Conservation (phyloP, 2,113 vertebrate genomes). For the Sterrhoptilus dennistouni region DNA sequence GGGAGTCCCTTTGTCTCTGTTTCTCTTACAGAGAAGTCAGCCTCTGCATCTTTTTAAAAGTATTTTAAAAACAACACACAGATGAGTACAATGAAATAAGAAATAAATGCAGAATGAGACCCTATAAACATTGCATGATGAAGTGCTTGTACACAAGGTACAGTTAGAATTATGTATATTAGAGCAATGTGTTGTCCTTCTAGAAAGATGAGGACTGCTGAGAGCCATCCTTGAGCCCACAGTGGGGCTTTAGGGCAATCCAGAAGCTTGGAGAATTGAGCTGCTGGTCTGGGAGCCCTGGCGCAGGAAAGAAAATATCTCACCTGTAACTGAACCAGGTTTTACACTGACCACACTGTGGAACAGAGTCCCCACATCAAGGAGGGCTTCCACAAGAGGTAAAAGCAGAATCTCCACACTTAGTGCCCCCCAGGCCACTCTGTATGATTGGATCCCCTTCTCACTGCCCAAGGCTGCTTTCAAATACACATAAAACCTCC, state of each 20-base stretch:
- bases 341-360: not conserved
- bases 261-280: not conserved
- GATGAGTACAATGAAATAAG: not conserved
- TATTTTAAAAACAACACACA: not conserved
- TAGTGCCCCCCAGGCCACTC: not conserved
- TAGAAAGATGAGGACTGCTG: not conserved
- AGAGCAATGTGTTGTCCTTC: not conserved
- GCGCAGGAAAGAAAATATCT: not conserved
- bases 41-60: not conserved
- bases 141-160: not conserved
- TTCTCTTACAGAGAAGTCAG: not conserved
- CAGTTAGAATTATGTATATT: not conserved
- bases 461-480: not conserved
- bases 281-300: not conserved
- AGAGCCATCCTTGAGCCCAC: not conserved
- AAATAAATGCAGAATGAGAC: not conserved
- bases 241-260: not conserved
- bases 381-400: not conserved
- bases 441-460: not conserved
- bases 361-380: not conserved
- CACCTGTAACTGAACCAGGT: not conserved
- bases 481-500: not conserved
- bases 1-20: not conserved
- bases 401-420: accelerated
- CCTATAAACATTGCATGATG: not conserved